These are phyloP conservation scores for Drosophila mercatorum DNA, from an alignment of 2,888 invertebrate genomes.

Conservation along the genomic window DNA sequence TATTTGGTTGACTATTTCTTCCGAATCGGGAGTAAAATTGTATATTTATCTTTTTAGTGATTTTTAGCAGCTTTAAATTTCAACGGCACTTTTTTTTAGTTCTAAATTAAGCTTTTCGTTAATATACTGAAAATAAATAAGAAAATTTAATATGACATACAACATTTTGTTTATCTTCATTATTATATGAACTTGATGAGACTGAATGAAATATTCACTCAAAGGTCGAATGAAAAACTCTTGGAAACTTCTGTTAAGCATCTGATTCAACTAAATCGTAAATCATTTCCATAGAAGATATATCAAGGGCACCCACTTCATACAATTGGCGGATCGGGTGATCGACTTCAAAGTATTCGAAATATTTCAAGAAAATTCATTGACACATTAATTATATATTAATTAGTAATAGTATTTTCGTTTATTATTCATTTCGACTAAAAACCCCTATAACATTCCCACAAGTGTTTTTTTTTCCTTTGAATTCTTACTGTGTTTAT, in stretches of 20 bases:
- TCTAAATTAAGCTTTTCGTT: conserved; percentile 14
- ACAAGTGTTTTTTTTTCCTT: conserved; percentile 2
- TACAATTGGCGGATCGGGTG: too few relatives aligned
- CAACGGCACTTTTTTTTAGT: conserved; percentile 3
- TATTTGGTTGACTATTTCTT: background rate
- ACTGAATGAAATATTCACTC: background rate
- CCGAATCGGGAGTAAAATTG: background rate
- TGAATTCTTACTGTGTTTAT: conserved; percentile 19
- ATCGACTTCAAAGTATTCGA: background rate
- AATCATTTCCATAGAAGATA: background rate
- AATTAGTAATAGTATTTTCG: conserved; percentile 46
- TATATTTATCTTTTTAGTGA: background rate
- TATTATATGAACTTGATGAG: background rate
- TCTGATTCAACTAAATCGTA: background rate
- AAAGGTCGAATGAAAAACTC: background rate
- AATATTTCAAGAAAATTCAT: background rate
- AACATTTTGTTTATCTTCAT: background rate
- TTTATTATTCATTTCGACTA: conserved; percentile 33
- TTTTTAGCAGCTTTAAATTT: conserved; percentile 26
- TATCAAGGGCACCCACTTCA: background rate
- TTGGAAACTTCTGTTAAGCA: too few relatives aligned
- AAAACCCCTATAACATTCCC: conserved; percentile 34
- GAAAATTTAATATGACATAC: conserved; percentile 12
- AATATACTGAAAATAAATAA: conserved; percentile 25
- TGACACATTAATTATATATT: conserved; percentile 8